Evolutionary conservation across 2,888 invertebrate genomes (phyloP).

Genomic region (Lycophotia porphyrea): DNA sequence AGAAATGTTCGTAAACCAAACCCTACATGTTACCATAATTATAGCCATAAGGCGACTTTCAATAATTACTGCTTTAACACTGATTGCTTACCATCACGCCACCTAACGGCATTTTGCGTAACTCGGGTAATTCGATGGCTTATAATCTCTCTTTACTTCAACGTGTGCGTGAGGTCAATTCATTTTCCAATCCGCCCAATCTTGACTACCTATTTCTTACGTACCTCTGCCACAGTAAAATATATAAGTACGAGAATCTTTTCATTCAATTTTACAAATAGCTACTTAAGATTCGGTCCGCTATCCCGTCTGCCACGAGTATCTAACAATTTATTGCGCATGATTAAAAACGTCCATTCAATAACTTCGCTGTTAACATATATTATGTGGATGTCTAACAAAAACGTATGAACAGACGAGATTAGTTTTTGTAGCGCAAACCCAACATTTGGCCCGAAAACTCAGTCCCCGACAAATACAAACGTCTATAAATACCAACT

Average conservation of each 20-base stretch:
- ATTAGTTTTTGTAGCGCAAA: slow-evolving; percentile 44
- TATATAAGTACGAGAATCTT: slow-evolving; percentile 34
- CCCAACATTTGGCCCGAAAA: slow-evolving; percentile 44
- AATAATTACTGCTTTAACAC: slow-evolving; percentile 54
- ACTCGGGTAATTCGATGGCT: slow-evolving; percentile 25
- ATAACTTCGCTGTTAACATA: slow-evolving; percentile 28
- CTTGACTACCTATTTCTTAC: slow-evolving; percentile 15
- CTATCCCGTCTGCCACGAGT: slow-evolving; percentile 32
- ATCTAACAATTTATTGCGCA: slow-evolving; percentile 38
- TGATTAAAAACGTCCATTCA: slow-evolving; percentile 49
- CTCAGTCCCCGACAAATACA: slow-evolving; percentile 49
- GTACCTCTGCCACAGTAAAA: slow-evolving; percentile 23
- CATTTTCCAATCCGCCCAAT: slow-evolving; percentile 8
- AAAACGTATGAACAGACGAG: slow-evolving; percentile 27
- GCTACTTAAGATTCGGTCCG: slow-evolving; percentile 45
- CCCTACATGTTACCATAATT: slow-evolving; percentile 33
- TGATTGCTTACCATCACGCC: slow-evolving; percentile 55
- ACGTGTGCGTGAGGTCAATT: slow-evolving; percentile 36
- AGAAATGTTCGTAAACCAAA: slow-evolving; percentile 32
- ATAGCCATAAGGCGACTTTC: slow-evolving; percentile 42
- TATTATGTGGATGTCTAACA: slow-evolving; percentile 25
- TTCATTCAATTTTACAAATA: slow-evolving; percentile 55
- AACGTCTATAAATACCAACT: slow-evolving; percentile 59
- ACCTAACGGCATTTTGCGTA: slow-evolving; percentile 21
- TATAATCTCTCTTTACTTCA: neutral